Conservation (phyloP, 2,113 vertebrate genomes). For the Propithecus coquereli region DNA sequence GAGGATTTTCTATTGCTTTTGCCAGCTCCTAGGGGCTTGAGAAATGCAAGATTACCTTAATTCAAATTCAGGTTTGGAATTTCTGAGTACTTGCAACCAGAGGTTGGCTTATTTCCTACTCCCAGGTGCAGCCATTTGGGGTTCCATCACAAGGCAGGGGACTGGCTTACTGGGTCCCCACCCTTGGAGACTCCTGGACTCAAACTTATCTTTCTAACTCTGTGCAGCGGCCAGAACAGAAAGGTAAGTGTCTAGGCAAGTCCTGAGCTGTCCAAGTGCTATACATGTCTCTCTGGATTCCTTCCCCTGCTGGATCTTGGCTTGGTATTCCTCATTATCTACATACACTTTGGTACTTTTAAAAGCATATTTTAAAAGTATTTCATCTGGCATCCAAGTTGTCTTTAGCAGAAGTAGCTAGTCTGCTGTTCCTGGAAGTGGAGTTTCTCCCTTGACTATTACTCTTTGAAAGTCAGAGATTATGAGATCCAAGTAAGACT, state of each 20-base stretch:
- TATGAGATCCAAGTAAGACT: not conserved
- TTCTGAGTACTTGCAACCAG: not conserved
- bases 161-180: not conserved
- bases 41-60: not conserved
- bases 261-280: not conserved
- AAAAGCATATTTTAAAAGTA: not conserved
- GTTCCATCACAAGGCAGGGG: not conserved
- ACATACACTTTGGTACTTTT: not conserved
- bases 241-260: not conserved
- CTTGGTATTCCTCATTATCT: not conserved
- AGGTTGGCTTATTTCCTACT: not conserved
- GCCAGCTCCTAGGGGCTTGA: not conserved
- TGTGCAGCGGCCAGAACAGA: not conserved
- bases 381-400: not conserved
- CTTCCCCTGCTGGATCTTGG: not conserved
- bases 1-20: not conserved
- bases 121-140: not conserved
- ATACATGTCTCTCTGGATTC: not conserved
- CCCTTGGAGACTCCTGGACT: not conserved
- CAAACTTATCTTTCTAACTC: not conserved
- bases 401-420: not conserved
- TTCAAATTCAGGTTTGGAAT: not conserved
- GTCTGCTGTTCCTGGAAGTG: not conserved
- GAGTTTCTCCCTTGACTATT: not conserved
- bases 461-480: not conserved